Percentiles rank a stretch among this genome's conserved stretches.
These are phyloP conservation scores for Macrosteles quadrilineatus DNA, from an alignment of 1,140 invertebrate species.

Conservation along the genomic window DNA sequence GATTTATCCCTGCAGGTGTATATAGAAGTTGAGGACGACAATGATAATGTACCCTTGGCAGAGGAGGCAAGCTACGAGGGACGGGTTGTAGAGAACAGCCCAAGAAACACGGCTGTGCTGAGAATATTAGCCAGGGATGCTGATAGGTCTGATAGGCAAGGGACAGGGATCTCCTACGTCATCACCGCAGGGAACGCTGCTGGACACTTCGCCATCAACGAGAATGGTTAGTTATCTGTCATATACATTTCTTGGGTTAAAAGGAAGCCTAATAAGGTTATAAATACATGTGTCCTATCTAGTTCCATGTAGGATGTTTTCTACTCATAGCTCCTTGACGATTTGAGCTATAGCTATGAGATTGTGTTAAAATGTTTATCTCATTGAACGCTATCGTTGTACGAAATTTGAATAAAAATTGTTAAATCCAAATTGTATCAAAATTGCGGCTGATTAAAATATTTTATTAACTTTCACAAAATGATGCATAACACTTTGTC, in stretches of 20 bases:
- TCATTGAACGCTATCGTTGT: too few species aligned
- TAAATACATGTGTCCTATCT: too few species aligned
- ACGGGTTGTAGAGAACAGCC: constrained; percentile 74
- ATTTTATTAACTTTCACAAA: too few species aligned
- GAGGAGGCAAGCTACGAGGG: constrained; percentile 54
- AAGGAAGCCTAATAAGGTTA: too few species aligned
- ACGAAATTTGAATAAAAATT: too few species aligned
- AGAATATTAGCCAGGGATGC: constrained; percentile 74
- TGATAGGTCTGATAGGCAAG: constrained; percentile 73
- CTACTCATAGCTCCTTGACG: too few species aligned
- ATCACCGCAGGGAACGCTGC: constrained; percentile 89
- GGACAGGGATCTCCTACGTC: constrained; percentile 75
- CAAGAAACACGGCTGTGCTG: constrained; percentile 69
- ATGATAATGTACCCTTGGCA: constrained; percentile 20
- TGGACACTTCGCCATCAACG: constrained; percentile 84
- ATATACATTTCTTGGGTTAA: neutral
- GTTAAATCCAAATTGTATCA: too few species aligned
- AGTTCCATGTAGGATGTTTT: too few species aligned
- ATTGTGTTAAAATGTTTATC: too few species aligned
- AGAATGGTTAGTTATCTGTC: constrained; percentile 65
- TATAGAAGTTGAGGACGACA: constrained; percentile 25
- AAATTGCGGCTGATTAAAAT: too few species aligned
- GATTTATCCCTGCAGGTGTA: constrained; percentile 33
- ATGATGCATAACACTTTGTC: too few species aligned
- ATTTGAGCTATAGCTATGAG: too few species aligned